Base-by-base conservation (phyloP, 2,113 vertebrate species). In the Halcyon malimbica region DNA sequence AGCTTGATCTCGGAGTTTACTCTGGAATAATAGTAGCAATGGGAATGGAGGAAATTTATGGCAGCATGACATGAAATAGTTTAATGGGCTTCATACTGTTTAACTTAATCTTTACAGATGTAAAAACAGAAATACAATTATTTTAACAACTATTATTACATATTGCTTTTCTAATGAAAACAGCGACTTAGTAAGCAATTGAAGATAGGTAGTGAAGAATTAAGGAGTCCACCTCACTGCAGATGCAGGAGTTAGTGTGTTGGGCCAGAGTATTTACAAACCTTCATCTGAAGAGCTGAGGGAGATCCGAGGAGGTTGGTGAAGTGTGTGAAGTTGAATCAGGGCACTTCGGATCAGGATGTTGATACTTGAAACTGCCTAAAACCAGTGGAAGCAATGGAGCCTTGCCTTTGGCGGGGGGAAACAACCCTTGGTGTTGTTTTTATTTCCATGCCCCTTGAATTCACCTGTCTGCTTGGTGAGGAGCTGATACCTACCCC, bases 31-130 rank as follows among this genome's bases (percentile, higher is more conserved):
- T 97, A 95, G 97, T 94, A 97, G 97, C 97, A 83, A 97, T 91
- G 96, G 97, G 97, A 97, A 96, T 78, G 90, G 53, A 95, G 96
- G 95, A 97, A 91, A 96, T 96, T 96, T 94, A 96, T 96, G 91
- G 96, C 97, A 90, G 91, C 94, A 76, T 93, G 97, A 97, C 95
- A 91, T 95, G 97, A 97, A 97, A 97, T 95, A 89, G 94, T 96
- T 98, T 93, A 96, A 96, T 96, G 96, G 97, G 96, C 97, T 97
- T 98, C 97, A 96, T 96, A 94, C 97, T 97, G 97, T 97, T 98
- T 92, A 94, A 95, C 96, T 97, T 98, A 96, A 97, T 98, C 97
- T 97, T 97, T 96, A 98, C 98, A 98, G 98, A 98, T 98, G 98
- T 98, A 96, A 98, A 97, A 98, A 97, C 97, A 98, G 97, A 96